Evolutionary conservation across 2,113 vertebrate genomes (phyloP).

Genomic region (Bos javanicus): DNA sequence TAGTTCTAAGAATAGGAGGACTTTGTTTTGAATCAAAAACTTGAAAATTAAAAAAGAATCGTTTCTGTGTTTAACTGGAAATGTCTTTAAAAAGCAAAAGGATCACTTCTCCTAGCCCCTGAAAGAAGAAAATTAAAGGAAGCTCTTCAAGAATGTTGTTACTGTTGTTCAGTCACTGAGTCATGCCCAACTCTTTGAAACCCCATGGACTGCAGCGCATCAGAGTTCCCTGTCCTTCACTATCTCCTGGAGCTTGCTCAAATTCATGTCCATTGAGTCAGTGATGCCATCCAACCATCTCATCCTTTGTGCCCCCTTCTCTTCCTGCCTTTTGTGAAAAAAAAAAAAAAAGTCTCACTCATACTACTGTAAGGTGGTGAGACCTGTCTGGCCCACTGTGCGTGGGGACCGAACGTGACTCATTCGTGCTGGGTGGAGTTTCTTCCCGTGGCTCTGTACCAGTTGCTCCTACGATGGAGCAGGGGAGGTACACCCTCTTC

Average conservation of each 20-base stretch:
- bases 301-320: neutral
- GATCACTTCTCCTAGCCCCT: neutral
- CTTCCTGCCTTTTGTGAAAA: neutral
- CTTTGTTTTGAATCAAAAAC: neutral
- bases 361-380: conserved; percentile 24
- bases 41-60: neutral
- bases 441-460: conserved; percentile 2
- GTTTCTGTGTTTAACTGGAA: neutral
- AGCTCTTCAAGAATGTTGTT: neutral
- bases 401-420: conserved; percentile 21
- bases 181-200: neutral
- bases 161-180: neutral
- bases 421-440: conserved; percentile 43
- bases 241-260: neutral
- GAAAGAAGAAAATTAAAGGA: conserved; percentile 32
- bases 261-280: neutral
- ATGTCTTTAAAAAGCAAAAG: neutral
- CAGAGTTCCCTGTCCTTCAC: neutral
- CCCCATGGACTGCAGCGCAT: neutral
- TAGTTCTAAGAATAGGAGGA: neutral
- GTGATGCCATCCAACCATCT: neutral
- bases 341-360: neutral
- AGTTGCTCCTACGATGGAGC: conserved; percentile 35
- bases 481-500: neutral
- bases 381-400: conserved; percentile 61